Conservation (phyloP, 2,113 vertebrate species). For the Salvelinus alpinus region DNA sequence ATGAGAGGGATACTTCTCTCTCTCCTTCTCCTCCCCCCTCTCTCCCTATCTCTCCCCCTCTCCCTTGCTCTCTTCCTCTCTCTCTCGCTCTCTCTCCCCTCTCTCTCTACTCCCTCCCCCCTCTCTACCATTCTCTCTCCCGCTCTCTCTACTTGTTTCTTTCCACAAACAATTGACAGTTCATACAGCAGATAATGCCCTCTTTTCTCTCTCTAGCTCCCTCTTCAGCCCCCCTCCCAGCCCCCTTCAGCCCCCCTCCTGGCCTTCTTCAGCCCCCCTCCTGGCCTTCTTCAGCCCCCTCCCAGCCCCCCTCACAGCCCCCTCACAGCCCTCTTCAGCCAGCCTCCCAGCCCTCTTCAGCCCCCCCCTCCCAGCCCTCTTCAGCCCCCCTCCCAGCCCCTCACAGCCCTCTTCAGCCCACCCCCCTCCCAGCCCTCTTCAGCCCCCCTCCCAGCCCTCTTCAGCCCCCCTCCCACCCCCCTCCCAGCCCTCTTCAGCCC, state of each 20-base stretch:
- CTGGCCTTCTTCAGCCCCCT: too few species aligned
- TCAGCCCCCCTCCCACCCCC: too few species aligned
- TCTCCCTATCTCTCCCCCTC: background rate
- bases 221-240: background rate
- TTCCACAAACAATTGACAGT: conserved; percentile 42
- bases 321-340: too few species aligned
- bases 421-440: background rate
- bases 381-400: background rate
- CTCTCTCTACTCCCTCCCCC: too few species aligned
- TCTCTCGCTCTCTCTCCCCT: background rate
- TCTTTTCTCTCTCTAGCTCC: conserved; percentile 40
- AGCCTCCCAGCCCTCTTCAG: too few species aligned
- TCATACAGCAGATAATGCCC: conserved; percentile 64
- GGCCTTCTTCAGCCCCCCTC: too few species aligned
- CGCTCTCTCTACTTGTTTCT: background rate
- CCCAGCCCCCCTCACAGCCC: too few species aligned
- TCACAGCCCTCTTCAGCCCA: background rate
- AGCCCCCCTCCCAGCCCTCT: too few species aligned
- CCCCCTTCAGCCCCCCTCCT: too few species aligned
- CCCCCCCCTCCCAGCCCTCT: too few species aligned
- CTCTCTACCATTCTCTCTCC: background rate
- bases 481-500: conserved; percentile 14
- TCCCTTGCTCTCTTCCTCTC: too few species aligned
- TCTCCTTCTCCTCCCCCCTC: background rate
- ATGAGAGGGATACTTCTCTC: conserved; percentile 41